Conservation (phyloP, 1,140 invertebrate species). For the Zeugodacus cucurbitae region DNA sequence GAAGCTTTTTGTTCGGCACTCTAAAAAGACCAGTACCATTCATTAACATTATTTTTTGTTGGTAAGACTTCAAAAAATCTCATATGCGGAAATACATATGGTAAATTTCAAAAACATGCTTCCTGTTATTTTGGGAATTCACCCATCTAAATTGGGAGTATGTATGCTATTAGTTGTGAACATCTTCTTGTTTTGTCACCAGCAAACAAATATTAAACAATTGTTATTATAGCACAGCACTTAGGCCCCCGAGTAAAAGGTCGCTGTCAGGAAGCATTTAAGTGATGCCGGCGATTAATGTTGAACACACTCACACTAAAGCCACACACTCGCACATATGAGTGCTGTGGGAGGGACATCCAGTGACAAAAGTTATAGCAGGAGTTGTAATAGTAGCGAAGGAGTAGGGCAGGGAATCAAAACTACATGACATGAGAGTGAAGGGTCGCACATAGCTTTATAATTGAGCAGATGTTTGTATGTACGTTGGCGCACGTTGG, state of each 20-base stretch:
- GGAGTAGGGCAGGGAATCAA: background rate
- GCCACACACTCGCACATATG: background rate
- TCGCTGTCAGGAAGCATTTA: background rate
- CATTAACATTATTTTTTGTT: no score
- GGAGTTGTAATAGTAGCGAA: background rate
- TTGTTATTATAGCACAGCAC: background rate
- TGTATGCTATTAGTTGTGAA: background rate
- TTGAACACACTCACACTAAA: background rate
- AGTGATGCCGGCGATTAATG: background rate
- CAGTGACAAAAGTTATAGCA: background rate
- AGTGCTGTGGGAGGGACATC: background rate
- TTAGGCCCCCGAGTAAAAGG: slow-evolving; percentile 5
- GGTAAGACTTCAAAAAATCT: no score
- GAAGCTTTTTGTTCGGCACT: no score
- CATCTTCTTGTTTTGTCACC: slow-evolving; percentile 11
- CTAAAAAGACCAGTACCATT: no score
- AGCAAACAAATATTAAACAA: slow-evolving; percentile 17
- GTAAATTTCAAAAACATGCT: no score
- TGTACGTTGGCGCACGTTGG: background rate
- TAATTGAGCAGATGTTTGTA: background rate
- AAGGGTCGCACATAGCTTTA: background rate
- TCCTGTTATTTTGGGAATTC: no score
- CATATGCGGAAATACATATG: no score
- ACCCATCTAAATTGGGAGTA: background rate
- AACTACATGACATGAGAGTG: background rate